Evolutionary conservation across 2,113 vertebrate species (phyloP).

Genomic region (Oenanthe melanoleuca): DNA sequence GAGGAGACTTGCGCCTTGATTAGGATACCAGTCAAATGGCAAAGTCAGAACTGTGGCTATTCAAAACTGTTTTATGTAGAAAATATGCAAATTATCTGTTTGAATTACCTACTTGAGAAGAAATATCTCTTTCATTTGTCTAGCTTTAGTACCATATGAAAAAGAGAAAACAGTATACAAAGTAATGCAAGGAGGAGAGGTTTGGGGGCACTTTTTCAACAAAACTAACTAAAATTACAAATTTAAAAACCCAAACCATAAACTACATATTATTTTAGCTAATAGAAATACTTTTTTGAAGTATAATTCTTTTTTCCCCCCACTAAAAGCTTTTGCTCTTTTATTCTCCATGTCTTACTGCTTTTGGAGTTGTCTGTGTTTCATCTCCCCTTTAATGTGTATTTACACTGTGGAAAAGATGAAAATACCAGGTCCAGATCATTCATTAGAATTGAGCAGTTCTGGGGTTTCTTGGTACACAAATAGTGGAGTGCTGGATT

Average conservation of each 20-base stretch:
- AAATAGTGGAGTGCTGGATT: not conserved
- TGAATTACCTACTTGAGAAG: not conserved
- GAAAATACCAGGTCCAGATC: not conserved
- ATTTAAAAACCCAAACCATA: not conserved
- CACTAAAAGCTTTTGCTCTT: not conserved
- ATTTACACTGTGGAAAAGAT: not conserved
- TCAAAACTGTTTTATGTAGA: not conserved
- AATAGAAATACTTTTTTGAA: not conserved
- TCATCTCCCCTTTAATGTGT: not conserved
- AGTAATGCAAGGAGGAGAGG: not conserved
- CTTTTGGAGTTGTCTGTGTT: not conserved
- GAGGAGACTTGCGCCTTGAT: not conserved
- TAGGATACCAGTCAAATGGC: not conserved
- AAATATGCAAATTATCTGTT: not conserved
- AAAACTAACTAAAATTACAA: not conserved
- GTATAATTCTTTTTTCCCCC: not conserved
- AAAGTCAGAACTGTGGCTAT: not conserved
- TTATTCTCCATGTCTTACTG: not conserved
- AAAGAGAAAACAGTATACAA: accelerated
- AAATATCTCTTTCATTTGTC: not conserved
- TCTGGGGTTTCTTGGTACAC: not conserved
- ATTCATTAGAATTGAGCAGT: not conserved
- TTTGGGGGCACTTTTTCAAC: not conserved
- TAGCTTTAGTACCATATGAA: not conserved
- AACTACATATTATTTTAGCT: not conserved